Conservation (phyloP, 2,888 invertebrate genomes). For the Acleris holmiana region DNA sequence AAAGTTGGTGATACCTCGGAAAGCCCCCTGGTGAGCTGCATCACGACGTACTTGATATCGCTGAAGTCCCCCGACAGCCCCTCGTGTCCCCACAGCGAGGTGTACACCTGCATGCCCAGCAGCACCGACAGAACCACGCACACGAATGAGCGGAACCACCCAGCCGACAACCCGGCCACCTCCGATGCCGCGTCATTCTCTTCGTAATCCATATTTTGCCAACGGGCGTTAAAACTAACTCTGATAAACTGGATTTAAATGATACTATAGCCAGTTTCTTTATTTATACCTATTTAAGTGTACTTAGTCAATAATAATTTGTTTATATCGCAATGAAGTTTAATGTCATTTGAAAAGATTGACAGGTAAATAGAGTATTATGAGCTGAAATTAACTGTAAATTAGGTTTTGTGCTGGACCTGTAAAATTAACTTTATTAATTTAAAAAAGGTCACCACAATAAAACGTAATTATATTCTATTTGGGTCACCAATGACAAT, state of each 20-base stretch:
- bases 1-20: slow-evolving; percentile 56
- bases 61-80: slow-evolving; percentile 62
- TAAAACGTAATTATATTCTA: no score
- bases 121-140: slow-evolving; percentile 60
- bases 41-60: slow-evolving; percentile 69
- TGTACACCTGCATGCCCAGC: slow-evolving; percentile 68
- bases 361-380: background rate
- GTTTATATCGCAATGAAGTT: background rate
- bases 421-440: no score
- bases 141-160: slow-evolving; percentile 67
- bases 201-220: slow-evolving; percentile 52
- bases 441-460: no score
- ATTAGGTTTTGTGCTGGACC: background rate
- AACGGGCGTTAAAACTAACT: no score
- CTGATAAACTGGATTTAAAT: no score
- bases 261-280: no score
- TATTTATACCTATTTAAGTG: no score
- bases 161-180: slow-evolving; percentile 45
- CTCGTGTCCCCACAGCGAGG: slow-evolving; percentile 62
- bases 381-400: background rate
- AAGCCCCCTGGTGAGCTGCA: slow-evolving; percentile 68
- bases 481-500: no score
- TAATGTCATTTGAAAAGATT: background rate
- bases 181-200: slow-evolving; percentile 34
- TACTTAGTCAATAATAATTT: background rate